phyloP scores from a whole-genome alignment of 2,888 invertebrate genomes.

The Charanyca ferruginea region DNA sequence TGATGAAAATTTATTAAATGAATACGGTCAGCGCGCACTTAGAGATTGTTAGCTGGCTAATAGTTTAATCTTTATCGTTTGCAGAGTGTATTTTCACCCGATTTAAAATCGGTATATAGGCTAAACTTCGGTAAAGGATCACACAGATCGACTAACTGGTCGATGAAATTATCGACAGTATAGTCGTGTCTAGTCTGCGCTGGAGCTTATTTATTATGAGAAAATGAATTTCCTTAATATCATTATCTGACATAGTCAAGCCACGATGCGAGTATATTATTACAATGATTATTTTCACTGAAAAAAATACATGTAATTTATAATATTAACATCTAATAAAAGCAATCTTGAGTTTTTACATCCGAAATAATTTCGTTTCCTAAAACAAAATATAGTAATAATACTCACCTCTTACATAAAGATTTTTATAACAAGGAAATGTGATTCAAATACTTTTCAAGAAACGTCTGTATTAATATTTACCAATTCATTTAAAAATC shows the following conservation, averaged over 20 bases:
- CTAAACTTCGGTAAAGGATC: not conserved
- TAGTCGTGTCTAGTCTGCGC: not conserved
- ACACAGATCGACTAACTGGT: not conserved
- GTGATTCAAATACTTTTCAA: conserved; percentile 28
- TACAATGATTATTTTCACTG: not conserved
- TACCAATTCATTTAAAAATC: conserved; percentile 25
- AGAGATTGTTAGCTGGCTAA: not conserved
- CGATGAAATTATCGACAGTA: not conserved
- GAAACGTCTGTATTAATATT: conserved; percentile 9
- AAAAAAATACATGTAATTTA: not conserved
- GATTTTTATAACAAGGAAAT: conserved; percentile 39
- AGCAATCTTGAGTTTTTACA: not conserved
- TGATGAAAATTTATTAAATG: conserved; percentile 1
- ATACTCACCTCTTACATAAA: conserved; percentile 41
- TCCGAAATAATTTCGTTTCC: conserved; percentile 28
- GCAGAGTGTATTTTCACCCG: not conserved
- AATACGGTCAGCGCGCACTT: not conserved
- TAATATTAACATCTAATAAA: conserved; percentile 13
- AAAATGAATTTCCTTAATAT: conserved; percentile 1
- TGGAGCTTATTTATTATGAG: conserved; percentile 6
- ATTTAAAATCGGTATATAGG: not conserved
- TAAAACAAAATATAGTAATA: conserved; percentile 49
- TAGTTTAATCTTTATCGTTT: not conserved
- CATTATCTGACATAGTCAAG: conserved; percentile 23
- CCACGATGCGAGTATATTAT: not conserved